phyloP scores from a whole-genome alignment of 2,888 invertebrate species.

The Apamea monoglypha region DNA sequence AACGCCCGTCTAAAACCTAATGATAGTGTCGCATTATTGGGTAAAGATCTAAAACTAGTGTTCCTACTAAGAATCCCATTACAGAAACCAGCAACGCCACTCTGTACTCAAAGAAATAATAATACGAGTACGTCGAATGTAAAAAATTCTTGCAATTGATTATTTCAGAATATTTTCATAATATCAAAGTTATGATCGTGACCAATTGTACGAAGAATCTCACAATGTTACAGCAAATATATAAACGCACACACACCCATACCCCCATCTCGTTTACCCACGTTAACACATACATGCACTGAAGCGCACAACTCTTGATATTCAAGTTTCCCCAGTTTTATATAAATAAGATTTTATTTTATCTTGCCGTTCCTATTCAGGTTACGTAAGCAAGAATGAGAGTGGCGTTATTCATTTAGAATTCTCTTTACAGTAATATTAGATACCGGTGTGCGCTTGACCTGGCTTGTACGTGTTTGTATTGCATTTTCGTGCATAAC shows the following conservation, averaged over 20 bases:
- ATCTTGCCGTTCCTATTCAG: conserved; percentile 37
- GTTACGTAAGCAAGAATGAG: conserved; percentile 24
- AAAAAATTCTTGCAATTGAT: too few relatives aligned
- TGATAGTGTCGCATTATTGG: not conserved
- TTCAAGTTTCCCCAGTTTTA: conserved; percentile 35
- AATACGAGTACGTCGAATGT: too few relatives aligned
- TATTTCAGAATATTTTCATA: not conserved
- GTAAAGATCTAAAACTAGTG: not conserved
- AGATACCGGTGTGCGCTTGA: conserved; percentile 35
- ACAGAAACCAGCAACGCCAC: not conserved
- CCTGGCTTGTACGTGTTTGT: conserved; percentile 36
- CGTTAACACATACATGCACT: conserved; percentile 7
- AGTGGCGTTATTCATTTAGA: conserved; percentile 54
- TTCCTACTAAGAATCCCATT: not conserved
- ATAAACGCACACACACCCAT: not conserved
- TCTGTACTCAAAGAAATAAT: not conserved
- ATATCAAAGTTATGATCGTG: not conserved
- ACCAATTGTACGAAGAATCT: not conserved
- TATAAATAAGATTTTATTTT: conserved; percentile 51
- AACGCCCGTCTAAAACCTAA: too few relatives aligned
- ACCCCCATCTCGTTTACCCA: not conserved
- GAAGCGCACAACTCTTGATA: conserved; percentile 35
- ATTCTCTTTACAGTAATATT: conserved; percentile 53
- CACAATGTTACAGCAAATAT: not conserved
- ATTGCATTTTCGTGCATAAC: conserved; percentile 52